phyloP scores from a whole-genome alignment of 2,797 vertebrate genomes.

The Paramormyrops hopkinsi region DNA sequence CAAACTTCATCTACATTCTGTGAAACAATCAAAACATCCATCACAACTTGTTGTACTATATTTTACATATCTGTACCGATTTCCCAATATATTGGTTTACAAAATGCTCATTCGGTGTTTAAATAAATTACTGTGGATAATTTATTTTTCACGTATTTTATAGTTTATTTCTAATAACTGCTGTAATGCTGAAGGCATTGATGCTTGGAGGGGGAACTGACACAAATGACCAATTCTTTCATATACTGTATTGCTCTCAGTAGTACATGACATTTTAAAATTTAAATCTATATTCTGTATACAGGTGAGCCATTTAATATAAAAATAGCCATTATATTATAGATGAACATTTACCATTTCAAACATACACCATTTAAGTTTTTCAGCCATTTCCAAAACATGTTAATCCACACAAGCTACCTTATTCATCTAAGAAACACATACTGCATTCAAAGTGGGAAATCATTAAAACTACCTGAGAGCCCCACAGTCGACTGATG shows the following conservation, averaged over 20 bases:
- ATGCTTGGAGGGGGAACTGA: not conserved
- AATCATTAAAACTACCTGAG: not conserved
- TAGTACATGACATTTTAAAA: not conserved
- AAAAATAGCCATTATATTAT: not conserved
- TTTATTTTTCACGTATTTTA: not conserved
- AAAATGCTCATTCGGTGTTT: not conserved
- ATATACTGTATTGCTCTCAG: not conserved
- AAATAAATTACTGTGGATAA: not conserved
- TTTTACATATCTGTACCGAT: not conserved
- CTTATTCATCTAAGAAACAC: not conserved
- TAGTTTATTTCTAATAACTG: not conserved
- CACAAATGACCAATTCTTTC: not conserved
- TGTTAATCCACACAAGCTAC: not conserved
- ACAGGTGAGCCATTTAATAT: not conserved
- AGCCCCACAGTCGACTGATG: no score
- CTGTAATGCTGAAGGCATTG: not conserved
- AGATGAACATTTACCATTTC: not conserved
- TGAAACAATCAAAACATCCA: not conserved
- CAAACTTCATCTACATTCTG: not conserved
- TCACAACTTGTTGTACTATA: not conserved
- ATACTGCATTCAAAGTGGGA: not conserved
- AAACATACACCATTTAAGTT: not conserved
- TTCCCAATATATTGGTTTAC: not conserved
- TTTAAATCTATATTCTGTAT: not conserved
- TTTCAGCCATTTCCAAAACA: not conserved